Base-by-base conservation (phyloP, 2,797 vertebrate genomes). In the Enteromius fasciolatus region DNA sequence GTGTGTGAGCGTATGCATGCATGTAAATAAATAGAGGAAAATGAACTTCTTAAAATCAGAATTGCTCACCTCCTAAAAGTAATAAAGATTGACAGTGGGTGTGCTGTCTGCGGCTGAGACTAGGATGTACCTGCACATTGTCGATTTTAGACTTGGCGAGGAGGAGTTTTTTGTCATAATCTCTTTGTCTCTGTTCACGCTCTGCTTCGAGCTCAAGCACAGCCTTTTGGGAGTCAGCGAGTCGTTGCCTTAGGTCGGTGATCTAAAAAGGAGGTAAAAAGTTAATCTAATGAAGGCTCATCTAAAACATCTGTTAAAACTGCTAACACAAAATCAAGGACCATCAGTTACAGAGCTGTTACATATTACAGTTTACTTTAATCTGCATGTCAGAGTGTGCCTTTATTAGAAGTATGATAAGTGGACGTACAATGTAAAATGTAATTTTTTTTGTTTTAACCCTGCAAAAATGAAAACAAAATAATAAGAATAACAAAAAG, bases 81-180 rank as follows among this genome's bases (percentile, higher is more conserved):
- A 25, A 17, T 36, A 36, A n/a, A 52, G 48, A 74, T n/a, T 75
- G 57, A 44, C 5, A 20, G 57, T 46, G 39, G 17, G 39, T 63
- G 23, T 57, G 3, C 9, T 3, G 4, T 39, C 3, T 64, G 52
- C 3, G 2, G n/a, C 15, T 15, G 18, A 5, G 11, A 39, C 63
- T 36, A 41, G 61, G 10, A 86, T 93, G 94, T 39, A 87, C 98
- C 96, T 99, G 98, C 61, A 98, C 97, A 11, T 96, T 97, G 89
- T 99, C 98, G 0, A 99, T 98, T 90, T 98, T 97, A 83, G 97
- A 98, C 91, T 99, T 99, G 85, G 98, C 98, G 85, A 99, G 91
- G 66, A 99, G 94, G 82, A 99, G 95, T 87, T 99, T 99, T 89
- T 97, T 97, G 91, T 99, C 98, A 3, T 98, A 99, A 92, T 99